Evolutionary conservation across 2,113 vertebrate genomes (phyloP).

Genomic region (Nothoprocta pentlandii): DNA sequence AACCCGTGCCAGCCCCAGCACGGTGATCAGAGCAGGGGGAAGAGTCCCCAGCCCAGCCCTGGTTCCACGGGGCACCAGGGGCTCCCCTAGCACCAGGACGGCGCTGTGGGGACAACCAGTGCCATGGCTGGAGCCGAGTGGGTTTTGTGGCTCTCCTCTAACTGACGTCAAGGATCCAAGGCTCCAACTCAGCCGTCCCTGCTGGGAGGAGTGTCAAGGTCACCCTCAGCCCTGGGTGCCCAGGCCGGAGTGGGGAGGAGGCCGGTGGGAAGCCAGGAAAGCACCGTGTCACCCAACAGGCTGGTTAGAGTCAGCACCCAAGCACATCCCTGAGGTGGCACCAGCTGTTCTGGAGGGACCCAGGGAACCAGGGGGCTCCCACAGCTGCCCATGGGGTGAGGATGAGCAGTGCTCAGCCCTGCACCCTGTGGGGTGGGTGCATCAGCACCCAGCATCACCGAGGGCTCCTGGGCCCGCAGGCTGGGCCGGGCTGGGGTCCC

Average conservation of each 20-base stretch:
- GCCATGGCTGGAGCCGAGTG: fast-evolving
- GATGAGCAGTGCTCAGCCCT: neutral
- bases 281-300: neutral
- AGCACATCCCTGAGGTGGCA: fast-evolving
- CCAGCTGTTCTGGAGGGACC: neutral
- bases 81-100: too few species aligned
- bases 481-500: neutral
- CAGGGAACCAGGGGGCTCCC: neutral
- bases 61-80: fast-evolving
- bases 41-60: fast-evolving
- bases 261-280: neutral
- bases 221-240: neutral
- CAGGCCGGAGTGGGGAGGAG: fast-evolving
- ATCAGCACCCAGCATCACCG: neutral
- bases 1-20: neutral
- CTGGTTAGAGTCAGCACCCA: neutral
- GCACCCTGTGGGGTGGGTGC: neutral
- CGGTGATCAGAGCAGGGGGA: fast-evolving
- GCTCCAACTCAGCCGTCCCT: fast-evolving
- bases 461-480: neutral
- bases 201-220: neutral
- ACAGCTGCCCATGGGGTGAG: fast-evolving
- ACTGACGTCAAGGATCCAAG: neutral
- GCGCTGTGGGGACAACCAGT: neutral
- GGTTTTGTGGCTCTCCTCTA: neutral